phyloP scores from a whole-genome alignment of 2,113 vertebrate genomes.

The Cyanoramphus novaezelandiae region DNA sequence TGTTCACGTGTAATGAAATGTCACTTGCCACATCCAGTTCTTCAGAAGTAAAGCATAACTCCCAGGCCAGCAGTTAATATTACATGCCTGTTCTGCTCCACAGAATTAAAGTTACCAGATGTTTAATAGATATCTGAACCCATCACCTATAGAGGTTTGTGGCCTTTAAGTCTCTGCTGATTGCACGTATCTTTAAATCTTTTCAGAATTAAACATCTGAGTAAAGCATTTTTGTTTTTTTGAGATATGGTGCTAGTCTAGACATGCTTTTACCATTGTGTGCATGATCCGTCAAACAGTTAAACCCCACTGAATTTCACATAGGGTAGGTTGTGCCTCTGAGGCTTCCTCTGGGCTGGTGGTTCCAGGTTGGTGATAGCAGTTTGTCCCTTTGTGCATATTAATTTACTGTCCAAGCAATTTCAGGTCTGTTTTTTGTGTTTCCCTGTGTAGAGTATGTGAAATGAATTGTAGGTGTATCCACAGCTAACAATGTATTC shows the following conservation, averaged over 20 bases:
- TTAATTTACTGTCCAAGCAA: not conserved
- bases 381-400: not conserved
- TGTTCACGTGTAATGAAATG: not conserved
- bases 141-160: not conserved
- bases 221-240: not conserved
- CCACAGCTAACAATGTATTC: not conserved
- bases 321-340: not conserved
- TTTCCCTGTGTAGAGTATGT: not conserved
- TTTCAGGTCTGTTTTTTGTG: not conserved
- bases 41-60: not conserved
- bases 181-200: not conserved
- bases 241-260: not conserved
- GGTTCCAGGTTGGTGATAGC: not conserved
- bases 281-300: not conserved
- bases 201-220: not conserved
- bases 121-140: slow-evolving; percentile 9
- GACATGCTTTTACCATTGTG: not conserved
- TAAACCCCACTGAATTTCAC: not conserved
- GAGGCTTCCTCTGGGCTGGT: not conserved
- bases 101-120: not conserved
- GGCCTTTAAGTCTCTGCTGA: not conserved
- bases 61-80: not conserved
- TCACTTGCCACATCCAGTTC: not conserved
- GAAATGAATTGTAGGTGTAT: not conserved
- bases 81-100: not conserved